Percentiles rank a stretch among this genome's conserved stretches.
Evolutionary conservation across 2,113 vertebrate genomes (phyloP).

Genomic region (Sciurus niger): DNA sequence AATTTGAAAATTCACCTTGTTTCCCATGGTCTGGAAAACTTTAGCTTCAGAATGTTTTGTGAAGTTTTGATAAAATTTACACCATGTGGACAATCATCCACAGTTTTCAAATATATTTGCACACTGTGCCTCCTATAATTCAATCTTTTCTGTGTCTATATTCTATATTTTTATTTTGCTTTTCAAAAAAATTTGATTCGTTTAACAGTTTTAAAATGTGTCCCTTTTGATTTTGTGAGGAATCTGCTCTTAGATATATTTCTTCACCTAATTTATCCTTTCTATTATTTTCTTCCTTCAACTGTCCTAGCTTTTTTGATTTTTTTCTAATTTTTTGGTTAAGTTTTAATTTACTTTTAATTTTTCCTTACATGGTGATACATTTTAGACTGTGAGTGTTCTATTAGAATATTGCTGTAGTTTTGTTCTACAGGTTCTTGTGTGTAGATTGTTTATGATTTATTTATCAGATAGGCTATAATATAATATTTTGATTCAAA

Average conservation of each 20-base stretch:
- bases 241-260: background rate
- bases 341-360: slow-evolving; percentile 10
- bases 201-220: background rate
- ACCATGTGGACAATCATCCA: slow-evolving; percentile 1
- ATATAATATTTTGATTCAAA: background rate
- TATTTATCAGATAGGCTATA: background rate
- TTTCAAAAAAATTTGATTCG: background rate
- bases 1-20: slow-evolving; percentile 31
- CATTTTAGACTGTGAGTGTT: background rate
- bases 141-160: background rate
- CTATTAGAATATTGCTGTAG: background rate
- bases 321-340: background rate
- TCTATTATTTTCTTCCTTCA: slow-evolving; percentile 7
- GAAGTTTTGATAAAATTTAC: background rate
- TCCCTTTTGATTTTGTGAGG: slow-evolving; percentile 29
- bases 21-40: background rate
- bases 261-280: background rate
- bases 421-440: background rate
- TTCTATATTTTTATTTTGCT: background rate
- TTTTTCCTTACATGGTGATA: background rate
- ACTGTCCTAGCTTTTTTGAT: background rate
- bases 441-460: background rate
- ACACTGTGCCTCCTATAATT: background rate
- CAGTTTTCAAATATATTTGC: background rate
- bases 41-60: background rate